phyloP scores from a whole-genome alignment of 2,888 invertebrate genomes.

The Meteorus colon region DNA sequence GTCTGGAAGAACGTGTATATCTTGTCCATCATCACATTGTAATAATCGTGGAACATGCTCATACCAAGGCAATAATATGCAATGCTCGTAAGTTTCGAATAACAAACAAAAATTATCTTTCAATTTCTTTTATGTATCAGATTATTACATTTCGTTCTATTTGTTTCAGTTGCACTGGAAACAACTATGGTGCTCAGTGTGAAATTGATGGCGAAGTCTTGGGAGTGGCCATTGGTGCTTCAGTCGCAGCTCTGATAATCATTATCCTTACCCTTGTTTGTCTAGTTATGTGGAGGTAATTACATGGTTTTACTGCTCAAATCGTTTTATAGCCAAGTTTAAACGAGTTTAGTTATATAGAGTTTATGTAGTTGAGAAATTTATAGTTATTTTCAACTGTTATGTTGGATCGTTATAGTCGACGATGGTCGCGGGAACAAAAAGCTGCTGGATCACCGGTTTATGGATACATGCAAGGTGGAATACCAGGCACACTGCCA shows the following conservation, averaged over 20 bases:
- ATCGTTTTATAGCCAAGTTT: constrained; percentile 15
- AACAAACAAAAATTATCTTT: not conserved
- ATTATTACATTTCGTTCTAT: constrained; percentile 29
- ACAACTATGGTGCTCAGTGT: constrained; percentile 91
- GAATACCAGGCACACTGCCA: constrained; percentile 70
- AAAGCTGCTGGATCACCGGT: constrained; percentile 85
- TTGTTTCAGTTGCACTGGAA: constrained; percentile 82
- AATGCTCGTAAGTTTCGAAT: constrained; percentile 79
- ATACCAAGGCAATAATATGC: constrained; percentile 83
- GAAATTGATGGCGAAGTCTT: constrained; percentile 94
- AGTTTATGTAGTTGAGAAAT: constrained; percentile 21
- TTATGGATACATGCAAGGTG: constrained; percentile 87
- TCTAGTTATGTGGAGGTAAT: constrained; percentile 92
- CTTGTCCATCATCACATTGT: constrained; percentile 86
- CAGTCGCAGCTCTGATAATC: constrained; percentile 90
- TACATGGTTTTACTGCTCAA: not conserved
- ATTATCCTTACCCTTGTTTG: constrained; percentile 90
- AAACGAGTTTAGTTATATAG: constrained; percentile 6
- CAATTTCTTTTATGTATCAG: constrained; percentile 15
- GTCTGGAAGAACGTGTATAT: constrained; percentile 84
- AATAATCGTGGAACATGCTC: constrained; percentile 90
- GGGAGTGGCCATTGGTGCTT: constrained; percentile 92
- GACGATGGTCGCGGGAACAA: constrained; percentile 92
- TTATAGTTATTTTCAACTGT: constrained; percentile 22
- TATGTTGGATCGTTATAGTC: constrained; percentile 75